These are phyloP conservation scores for Cerceris rybyensis DNA, from an alignment of 2,888 invertebrate genomes.

Conservation along the genomic window DNA sequence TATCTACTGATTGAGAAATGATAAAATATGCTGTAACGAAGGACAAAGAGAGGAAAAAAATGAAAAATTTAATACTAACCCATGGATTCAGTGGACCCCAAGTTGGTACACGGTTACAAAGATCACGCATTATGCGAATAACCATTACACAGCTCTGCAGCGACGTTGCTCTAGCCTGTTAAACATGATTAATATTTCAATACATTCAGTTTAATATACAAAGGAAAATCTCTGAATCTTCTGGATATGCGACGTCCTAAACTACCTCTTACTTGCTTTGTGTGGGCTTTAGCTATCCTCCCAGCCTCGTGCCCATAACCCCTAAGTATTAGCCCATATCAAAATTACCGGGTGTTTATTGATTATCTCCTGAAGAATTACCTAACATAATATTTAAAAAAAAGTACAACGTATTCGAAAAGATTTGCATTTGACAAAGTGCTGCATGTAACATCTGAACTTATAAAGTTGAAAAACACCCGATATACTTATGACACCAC, in stretches of 20 bases:
- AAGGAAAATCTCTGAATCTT: slow-evolving; percentile 50
- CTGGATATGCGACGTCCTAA: slow-evolving; percentile 70
- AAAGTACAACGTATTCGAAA: slow-evolving; percentile 55
- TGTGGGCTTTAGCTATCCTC: slow-evolving; percentile 81
- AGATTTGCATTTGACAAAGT: slow-evolving; percentile 46
- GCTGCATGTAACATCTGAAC: slow-evolving; percentile 37
- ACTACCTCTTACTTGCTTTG: slow-evolving; percentile 77
- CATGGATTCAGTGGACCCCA: slow-evolving; percentile 97
- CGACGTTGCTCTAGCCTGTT: slow-evolving; percentile 96
- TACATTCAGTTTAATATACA: slow-evolving; percentile 48
- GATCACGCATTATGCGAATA: slow-evolving; percentile 96
- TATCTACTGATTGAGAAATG: background rate
- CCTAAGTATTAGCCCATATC: slow-evolving; percentile 78
- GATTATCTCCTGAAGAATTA: slow-evolving; percentile 59
- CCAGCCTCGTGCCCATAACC: slow-evolving; percentile 79
- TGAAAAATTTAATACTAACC: slow-evolving; percentile 85
- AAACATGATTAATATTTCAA: slow-evolving; percentile 69
- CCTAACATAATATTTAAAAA: slow-evolving; percentile 62
- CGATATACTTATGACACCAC: slow-evolving; percentile 80
- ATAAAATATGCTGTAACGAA: background rate
- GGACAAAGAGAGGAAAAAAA: background rate
- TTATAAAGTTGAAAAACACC: slow-evolving; percentile 74
- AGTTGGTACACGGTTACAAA: slow-evolving; percentile 96
- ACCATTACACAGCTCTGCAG: slow-evolving; percentile 98
- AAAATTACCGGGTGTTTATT: slow-evolving; percentile 81